Conservation (phyloP, 1,140 invertebrate genomes). For the Aphidius ervi region DNA sequence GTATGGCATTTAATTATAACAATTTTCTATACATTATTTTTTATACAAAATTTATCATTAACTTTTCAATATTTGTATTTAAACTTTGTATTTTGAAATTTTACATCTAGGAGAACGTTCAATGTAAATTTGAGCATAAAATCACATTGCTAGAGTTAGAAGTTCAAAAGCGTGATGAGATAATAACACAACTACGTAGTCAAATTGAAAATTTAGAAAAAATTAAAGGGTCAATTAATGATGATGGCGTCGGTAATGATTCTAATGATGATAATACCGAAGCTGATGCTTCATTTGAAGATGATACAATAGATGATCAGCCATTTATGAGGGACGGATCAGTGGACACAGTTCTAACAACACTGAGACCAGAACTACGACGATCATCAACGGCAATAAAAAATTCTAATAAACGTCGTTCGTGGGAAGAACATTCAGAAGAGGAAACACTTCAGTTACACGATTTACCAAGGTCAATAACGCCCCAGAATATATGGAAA, state of each 20-base stretch:
- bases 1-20: constrained; percentile 25
- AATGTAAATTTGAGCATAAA: constrained; percentile 55
- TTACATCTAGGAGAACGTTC: constrained; percentile 51
- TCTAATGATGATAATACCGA: constrained; percentile 35
- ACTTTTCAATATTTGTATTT: no score
- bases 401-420: constrained; percentile 43
- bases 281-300: constrained; percentile 35
- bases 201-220: constrained; percentile 67
- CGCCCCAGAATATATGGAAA: constrained; percentile 44
- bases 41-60: no score
- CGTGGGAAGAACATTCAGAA: constrained; percentile 60
- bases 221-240: constrained; percentile 16
- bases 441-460: constrained; percentile 57
- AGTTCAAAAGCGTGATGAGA: constrained; percentile 69
- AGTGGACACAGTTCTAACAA: constrained; percentile 55
- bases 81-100: no score
- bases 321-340: constrained; percentile 59
- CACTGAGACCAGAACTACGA: constrained; percentile 29
- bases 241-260: constrained; percentile 9
- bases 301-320: constrained; percentile 47
- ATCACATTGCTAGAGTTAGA: constrained; percentile 72
- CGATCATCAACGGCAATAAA: constrained; percentile 44
- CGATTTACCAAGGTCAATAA: constrained; percentile 53
- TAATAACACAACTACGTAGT: constrained; percentile 70
- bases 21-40: no score